A percentile compares a stretch with the other conserved stretches of the same genome.
These are phyloP conservation scores for Crepidodera aurea DNA, from an alignment of 2,888 invertebrate species.

Conservation along the genomic window DNA sequence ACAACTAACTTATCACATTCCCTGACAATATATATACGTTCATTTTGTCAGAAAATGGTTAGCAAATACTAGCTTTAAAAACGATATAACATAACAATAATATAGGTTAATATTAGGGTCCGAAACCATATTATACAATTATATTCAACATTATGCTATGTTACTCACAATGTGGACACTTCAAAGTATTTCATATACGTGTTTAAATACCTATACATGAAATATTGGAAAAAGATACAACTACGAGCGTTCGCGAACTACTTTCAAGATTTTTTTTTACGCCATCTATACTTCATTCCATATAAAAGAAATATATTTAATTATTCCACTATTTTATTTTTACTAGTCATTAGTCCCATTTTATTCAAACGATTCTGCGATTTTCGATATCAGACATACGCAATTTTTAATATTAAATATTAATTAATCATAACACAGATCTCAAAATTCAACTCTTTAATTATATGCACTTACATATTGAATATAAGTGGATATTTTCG, in stretches of 20 bases:
- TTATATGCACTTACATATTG: too few species aligned
- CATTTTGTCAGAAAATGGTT: constrained; percentile 45
- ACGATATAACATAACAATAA: constrained; percentile 37
- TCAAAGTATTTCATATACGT: constrained; percentile 36
- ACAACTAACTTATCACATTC: constrained; percentile 49
- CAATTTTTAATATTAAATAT: too few species aligned
- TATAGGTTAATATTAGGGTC: constrained; percentile 42
- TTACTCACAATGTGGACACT: constrained; percentile 35
- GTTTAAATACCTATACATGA: constrained; percentile 35
- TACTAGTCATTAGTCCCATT: too few species aligned
- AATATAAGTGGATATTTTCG: too few species aligned
- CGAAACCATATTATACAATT: constrained; percentile 38
- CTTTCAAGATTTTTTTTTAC: constrained; percentile 22
- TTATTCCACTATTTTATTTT: too few species aligned
- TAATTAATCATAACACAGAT: too few species aligned
- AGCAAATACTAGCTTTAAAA: constrained; percentile 42
- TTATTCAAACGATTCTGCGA: too few species aligned
- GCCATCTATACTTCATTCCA: not conserved
- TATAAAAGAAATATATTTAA: too few species aligned
- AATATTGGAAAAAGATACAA: constrained; percentile 36
- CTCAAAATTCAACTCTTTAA: too few species aligned
- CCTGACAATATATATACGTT: constrained; percentile 44
- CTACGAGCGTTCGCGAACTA: constrained; percentile 24
- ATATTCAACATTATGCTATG: constrained; percentile 36
- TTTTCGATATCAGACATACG: too few species aligned